Conservation (phyloP, 2,797 vertebrate species). For the Oreochromis grahami region DNA sequence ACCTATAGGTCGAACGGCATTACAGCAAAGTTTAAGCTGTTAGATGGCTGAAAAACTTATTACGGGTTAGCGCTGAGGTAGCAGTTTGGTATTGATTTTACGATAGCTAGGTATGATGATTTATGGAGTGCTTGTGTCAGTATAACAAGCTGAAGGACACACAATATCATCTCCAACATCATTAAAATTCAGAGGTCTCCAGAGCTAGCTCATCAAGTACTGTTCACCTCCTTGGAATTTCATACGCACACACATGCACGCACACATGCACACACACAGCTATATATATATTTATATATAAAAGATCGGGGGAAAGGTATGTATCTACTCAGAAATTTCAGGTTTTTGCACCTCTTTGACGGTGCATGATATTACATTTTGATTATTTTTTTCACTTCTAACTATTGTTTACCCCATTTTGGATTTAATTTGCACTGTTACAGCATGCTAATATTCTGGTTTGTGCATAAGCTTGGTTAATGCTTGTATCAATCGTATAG, state of each 20-base stretch:
- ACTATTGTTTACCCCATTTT: constrained; percentile 11
- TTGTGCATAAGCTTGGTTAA: constrained; percentile 60
- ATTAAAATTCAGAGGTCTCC: constrained; percentile 99
- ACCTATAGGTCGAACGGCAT: constrained; percentile 92
- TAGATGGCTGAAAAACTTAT: constrained; percentile 96
- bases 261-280: constrained; percentile 42
- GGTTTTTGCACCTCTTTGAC: constrained; percentile 18
- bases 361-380: background rate
- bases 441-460: constrained; percentile 33
- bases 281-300: constrained; percentile 10
- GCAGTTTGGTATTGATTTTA: constrained; percentile 99
- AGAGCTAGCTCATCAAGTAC: constrained; percentile 98
- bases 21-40: constrained; percentile 96
- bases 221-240: constrained; percentile 87
- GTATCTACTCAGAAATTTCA: constrained; percentile 32
- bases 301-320: constrained; percentile 33
- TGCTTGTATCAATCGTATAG: constrained; percentile 65
- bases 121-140: constrained; percentile 99
- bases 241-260: constrained; percentile 36
- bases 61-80: constrained; percentile 97
- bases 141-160: constrained; percentile 99
- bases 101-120: constrained; percentile 99
- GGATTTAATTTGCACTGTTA: constrained; percentile 34
- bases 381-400: background rate
- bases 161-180: constrained; percentile 99